These are phyloP conservation scores for Anas platyrhynchos DNA, from an alignment of 2,113 vertebrate genomes.

Conservation along the genomic window DNA sequence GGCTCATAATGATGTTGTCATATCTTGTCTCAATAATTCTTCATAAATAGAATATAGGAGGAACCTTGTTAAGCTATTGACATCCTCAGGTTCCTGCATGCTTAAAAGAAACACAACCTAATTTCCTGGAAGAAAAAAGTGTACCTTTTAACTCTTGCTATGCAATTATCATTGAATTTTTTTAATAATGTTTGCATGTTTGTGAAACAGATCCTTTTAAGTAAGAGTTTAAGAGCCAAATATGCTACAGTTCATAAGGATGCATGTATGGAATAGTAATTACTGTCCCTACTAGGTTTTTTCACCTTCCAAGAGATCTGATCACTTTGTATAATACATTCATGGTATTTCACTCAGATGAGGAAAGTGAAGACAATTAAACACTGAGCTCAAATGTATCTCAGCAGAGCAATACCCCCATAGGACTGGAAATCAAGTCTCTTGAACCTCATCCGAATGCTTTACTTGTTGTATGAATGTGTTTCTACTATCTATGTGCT, in stretches of 20 bases:
- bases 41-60: background rate
- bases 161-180: background rate
- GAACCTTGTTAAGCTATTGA: background rate
- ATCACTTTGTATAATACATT: background rate
- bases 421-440: background rate
- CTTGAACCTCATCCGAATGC: background rate
- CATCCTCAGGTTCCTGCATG: background rate
- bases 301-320: background rate
- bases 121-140: background rate
- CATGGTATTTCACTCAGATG: background rate
- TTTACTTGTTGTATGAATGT: background rate
- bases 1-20: background rate
- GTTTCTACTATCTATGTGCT: background rate
- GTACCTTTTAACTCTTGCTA: background rate
- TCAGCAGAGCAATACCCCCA: background rate
- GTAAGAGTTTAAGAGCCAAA: background rate
- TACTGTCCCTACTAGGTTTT: background rate
- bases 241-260: background rate
- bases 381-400: background rate
- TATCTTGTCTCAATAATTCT: background rate
- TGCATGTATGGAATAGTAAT: background rate
- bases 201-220: background rate
- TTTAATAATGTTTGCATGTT: background rate
- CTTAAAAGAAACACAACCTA: background rate
- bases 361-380: background rate